These are phyloP conservation scores for Caenorhabditis becei DNA, from an alignment of 2,888 invertebrate genomes.

Conservation along the genomic window DNA sequence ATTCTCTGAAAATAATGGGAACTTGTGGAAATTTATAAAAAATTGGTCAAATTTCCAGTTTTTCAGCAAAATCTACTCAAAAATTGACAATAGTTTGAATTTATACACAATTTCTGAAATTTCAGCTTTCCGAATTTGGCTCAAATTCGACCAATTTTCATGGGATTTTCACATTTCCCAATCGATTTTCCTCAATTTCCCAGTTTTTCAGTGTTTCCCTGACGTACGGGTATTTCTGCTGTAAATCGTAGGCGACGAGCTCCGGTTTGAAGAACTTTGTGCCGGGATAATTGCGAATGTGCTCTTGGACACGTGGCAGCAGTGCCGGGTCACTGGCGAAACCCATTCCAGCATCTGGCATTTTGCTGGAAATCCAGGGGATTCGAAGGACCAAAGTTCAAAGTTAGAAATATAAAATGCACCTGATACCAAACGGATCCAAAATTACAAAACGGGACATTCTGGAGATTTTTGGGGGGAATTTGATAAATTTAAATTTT, in stretches of 20 bases:
- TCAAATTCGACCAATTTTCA: neutral
- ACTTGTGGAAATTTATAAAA: neutral
- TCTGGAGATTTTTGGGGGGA: neutral
- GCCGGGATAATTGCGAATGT: conserved; percentile 60
- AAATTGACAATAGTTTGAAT: too few species aligned
- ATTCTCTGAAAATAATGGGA: conserved; percentile 72
- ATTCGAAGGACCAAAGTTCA: neutral
- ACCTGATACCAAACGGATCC: conserved; percentile 36
- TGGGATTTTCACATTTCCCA: neutral
- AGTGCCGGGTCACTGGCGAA: conserved; percentile 62
- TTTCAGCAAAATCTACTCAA: neutral
- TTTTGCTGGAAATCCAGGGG: conserved; percentile 6
- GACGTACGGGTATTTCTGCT: conserved; percentile 70
- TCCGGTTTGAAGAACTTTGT: conserved; percentile 63
- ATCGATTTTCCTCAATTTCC: neutral
- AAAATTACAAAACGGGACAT: neutral
- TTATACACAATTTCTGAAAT: neutral
- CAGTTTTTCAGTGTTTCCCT: neutral
- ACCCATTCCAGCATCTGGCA: conserved; percentile 40
- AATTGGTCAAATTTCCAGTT: conserved; percentile 6
- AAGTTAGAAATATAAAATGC: conserved; percentile 20
- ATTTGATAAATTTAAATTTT: conserved; percentile 5
- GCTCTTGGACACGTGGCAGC: conserved; percentile 64
- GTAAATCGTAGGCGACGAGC: conserved; percentile 69
- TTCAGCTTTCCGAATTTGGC: neutral